A percentile compares a stretch with the other conserved stretches of the same genome.
Evolutionary conservation across 2,113 vertebrate genomes (phyloP).

Genomic region (Canis aureus): DNA sequence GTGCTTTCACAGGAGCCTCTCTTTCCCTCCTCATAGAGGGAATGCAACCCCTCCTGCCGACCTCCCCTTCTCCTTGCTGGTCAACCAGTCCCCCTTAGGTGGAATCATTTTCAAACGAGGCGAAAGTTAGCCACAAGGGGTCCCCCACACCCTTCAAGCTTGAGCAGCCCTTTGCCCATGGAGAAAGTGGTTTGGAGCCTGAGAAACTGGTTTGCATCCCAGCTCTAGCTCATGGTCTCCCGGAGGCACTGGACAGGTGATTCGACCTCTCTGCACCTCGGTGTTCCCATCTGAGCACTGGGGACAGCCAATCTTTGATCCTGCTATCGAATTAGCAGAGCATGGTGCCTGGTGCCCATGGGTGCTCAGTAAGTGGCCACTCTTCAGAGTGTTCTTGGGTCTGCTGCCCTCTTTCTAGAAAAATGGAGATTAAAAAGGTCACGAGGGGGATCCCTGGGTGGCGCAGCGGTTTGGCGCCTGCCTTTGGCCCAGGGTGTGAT

Average conservation of each 20-base stretch:
- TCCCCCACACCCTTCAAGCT: not conserved
- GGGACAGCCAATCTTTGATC: not conserved
- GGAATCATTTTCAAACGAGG: not conserved
- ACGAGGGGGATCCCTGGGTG: too few relatives aligned
- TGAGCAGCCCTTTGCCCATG: rapidly evolving
- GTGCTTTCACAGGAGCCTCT: not conserved
- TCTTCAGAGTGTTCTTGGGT: rapidly evolving
- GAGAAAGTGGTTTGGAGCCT: rapidly evolving
- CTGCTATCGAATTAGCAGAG: rapidly evolving
- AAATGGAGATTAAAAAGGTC: not conserved
- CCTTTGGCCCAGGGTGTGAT: too few relatives aligned
- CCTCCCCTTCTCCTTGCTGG: not conserved
- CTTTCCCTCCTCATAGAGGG: too few relatives aligned
- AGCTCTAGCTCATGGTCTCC: not conserved
- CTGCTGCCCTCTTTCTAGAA: not conserved
- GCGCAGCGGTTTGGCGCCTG: too few relatives aligned
- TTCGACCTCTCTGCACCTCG: not conserved
- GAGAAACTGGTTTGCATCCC: not conserved
- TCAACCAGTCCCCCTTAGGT: too few relatives aligned
- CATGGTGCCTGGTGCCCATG: rapidly evolving
- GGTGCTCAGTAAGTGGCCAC: rapidly evolving
- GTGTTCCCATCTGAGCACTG: not conserved
- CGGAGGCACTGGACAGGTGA: not conserved
- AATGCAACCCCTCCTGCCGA: not conserved
- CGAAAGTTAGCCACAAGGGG: slow-evolving; percentile 44